Evolutionary conservation across 2,797 vertebrate genomes (phyloP).

Genomic region (Cossypha dichroa): DNA sequence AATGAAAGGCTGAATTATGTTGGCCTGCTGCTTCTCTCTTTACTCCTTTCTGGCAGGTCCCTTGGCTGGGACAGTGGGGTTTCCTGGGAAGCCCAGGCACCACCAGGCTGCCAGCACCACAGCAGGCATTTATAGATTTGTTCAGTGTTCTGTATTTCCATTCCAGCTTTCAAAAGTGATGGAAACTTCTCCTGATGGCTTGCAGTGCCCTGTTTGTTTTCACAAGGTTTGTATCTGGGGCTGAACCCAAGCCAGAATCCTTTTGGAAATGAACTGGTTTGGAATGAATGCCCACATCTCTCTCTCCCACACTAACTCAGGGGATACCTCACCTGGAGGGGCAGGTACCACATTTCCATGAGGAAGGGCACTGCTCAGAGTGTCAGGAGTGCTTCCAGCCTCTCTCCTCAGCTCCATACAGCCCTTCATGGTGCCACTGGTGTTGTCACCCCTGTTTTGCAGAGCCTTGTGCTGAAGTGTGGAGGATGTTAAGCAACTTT

Average conservation of each 20-base stretch:
- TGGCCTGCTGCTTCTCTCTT: background rate
- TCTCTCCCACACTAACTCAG: too few relatives aligned
- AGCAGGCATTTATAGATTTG: accelerated
- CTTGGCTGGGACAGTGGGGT: background rate
- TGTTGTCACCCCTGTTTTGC: background rate
- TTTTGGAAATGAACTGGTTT: background rate
- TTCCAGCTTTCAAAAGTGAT: background rate
- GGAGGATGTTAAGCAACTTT: background rate
- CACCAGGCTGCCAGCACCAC: accelerated
- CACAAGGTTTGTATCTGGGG: background rate
- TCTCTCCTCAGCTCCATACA: background rate
- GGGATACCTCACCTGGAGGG: background rate
- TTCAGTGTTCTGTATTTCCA: background rate
- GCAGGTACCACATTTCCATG: accelerated
- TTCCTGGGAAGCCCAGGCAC: background rate
- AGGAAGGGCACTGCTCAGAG: background rate
- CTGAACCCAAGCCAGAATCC: background rate
- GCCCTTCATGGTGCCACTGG: background rate
- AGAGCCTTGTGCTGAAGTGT: background rate
- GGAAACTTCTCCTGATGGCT: background rate
- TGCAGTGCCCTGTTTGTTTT: background rate
- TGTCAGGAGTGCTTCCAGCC: background rate
- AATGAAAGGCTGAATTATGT: background rate
- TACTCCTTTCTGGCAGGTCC: background rate
- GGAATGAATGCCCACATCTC: accelerated